Percentiles rank a stretch among this genome's conserved stretches.
phyloP scores from a whole-genome alignment of 2,797 vertebrate genomes.

The Myotis planiceps region DNA sequence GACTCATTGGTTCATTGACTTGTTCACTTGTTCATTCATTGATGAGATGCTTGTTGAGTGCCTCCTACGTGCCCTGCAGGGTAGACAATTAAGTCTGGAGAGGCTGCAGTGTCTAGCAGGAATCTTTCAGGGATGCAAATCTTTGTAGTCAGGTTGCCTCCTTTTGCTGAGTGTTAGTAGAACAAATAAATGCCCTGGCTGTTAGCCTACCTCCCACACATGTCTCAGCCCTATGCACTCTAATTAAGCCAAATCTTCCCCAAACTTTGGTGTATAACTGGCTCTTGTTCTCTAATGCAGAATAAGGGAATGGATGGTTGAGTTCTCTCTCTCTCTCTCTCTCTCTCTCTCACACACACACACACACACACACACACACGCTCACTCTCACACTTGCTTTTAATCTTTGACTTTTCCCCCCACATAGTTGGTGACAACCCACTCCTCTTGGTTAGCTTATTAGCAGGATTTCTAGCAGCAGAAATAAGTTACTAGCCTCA shows the following conservation, averaged over 20 bases:
- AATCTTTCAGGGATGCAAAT: background rate
- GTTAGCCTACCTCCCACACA: background rate
- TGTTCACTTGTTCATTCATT: background rate
- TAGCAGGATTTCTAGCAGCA: background rate
- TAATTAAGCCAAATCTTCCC: background rate
- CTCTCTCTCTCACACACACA: background rate
- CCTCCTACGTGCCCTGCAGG: background rate
- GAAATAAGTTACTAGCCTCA: background rate
- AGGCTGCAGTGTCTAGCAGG: background rate
- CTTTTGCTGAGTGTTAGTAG: background rate
- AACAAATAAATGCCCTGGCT: background rate
- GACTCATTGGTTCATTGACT: background rate
- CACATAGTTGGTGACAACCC: background rate
- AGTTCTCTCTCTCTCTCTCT: too few relatives aligned
- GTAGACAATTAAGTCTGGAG: background rate
- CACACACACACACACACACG: background rate
- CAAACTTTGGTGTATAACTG: background rate
- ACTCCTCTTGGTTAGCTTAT: background rate
- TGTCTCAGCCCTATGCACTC: background rate
- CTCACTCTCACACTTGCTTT: background rate
- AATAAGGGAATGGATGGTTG: background rate
- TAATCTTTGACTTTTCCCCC: background rate
- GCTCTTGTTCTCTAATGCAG: background rate
- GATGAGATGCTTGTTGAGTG: background rate
- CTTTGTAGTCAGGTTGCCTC: background rate